A percentile compares a stretch with the other conserved stretches of the same genome.
Evolutionary conservation across 2,113 vertebrate species (phyloP).

Genomic region (Anolis sagrei): DNA sequence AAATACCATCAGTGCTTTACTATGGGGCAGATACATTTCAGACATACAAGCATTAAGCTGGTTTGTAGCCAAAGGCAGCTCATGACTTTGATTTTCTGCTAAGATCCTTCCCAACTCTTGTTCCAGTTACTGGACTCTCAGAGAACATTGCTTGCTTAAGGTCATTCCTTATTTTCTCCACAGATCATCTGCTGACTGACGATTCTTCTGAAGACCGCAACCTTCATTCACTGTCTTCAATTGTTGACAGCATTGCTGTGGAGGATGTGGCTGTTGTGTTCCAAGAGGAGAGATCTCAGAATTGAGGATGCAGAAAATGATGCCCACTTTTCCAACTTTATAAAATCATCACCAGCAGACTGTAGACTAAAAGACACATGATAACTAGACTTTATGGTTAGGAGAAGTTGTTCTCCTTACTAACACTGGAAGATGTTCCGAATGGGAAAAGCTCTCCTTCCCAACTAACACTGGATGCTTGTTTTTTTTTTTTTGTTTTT

Average conservation of each 20-base stretch:
- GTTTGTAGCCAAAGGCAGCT: neutral
- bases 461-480: slow-evolving; percentile 34
- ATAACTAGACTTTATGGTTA: slow-evolving; percentile 23
- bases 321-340: neutral
- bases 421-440: slow-evolving; percentile 23
- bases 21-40: neutral
- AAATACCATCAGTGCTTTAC: neutral
- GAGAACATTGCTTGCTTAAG: neutral
- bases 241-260: slow-evolving; percentile 91
- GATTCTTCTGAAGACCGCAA: slow-evolving; percentile 84
- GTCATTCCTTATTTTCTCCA: neutral
- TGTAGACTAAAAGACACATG: slow-evolving; percentile 15
- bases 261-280: slow-evolving; percentile 83
- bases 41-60: neutral
- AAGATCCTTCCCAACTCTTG: neutral
- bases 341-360: slow-evolving; percentile 24
- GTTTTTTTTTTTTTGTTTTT: too few species aligned
- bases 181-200: slow-evolving; percentile 88
- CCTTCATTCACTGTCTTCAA: slow-evolving; percentile 91
- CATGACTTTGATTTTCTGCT: neutral
- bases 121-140: neutral
- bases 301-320: slow-evolving; percentile 58
- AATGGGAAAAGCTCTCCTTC: slow-evolving; percentile 10
- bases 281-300: slow-evolving; percentile 74
- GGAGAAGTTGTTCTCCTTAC: slow-evolving; percentile 2